Base-by-base conservation (phyloP, 2,888 invertebrate genomes). In the Ametastegia equiseti region DNA sequence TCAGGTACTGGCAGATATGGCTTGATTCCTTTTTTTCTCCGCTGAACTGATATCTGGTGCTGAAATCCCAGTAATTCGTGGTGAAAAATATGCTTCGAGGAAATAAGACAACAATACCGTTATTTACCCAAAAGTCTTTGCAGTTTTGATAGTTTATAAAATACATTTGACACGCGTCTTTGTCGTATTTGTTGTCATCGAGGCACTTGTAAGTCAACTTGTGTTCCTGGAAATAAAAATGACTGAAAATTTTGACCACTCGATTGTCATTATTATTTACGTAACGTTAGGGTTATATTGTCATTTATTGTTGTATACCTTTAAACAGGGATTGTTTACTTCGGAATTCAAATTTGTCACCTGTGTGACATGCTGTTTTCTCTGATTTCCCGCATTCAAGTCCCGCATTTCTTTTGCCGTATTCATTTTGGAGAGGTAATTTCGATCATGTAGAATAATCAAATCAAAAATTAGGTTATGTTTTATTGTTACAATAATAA, bases 71-170 rank as follows among this genome's bases (percentile, higher is more conserved):
- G n/a, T n/a, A n/a, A n/a, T n/a, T n/a, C n/a, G n/a, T n/a, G n/a
- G n/a, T n/a, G n/a, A n/a, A n/a, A n/a, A n/a, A n/a, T n/a, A n/a
- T n/a, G n/a, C n/a, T n/a, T n/a, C n/a, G n/a, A n/a, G n/a, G n/a
- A n/a, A n/a, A n/a, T n/a, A n/a, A n/a, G n/a, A n/a, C n/a, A n/a
- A n/a, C n/a, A n/a, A n/a, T n/a, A n/a, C n/a, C n/a, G n/a, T n/a
- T n/a, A n/a, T n/a, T 92, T 93, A 97, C 97, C 97, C 97, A 97
- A 92, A 97, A 97, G 83, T 94, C 94, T 90, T 95, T 96, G 90
- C 97, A 97, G 3, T 93, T 94, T 83, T 94, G 96, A 88, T 97
- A 97, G 90, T 97, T 97, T 50, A 94, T 94, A 88, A 97, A 97
- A 89, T 95, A 94, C 0, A 91, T 81, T 86, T 92, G 91, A 88